These are phyloP conservation scores for Myotis davidii DNA, from an alignment of 2,113 vertebrate genomes.

Conservation along the genomic window DNA sequence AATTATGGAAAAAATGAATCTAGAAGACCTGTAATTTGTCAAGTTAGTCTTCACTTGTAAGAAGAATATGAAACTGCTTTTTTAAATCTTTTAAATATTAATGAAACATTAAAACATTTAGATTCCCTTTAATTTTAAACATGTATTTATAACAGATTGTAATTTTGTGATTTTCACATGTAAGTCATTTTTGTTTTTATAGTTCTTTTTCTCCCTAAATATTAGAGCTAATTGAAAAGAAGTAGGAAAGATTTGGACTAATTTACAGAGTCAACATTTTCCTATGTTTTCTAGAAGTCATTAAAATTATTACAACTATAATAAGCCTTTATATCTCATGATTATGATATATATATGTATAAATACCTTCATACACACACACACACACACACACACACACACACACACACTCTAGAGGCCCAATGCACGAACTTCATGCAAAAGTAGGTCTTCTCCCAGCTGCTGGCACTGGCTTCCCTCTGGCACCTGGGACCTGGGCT, in stretches of 20 bases:
- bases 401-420: too few relatives aligned
- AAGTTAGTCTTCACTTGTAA: conserved; percentile 54
- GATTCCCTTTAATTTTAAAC: conserved; percentile 55
- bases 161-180: conserved; percentile 62
- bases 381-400: too few relatives aligned
- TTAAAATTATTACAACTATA: conserved; percentile 59
- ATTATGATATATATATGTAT: not conserved
- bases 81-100: conserved; percentile 60
- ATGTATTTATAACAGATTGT: conserved; percentile 66
- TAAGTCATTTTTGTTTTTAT: conserved; percentile 56
- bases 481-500: too few relatives aligned
- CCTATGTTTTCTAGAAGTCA: conserved; percentile 31
- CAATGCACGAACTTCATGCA: too few relatives aligned
- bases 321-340: not conserved
- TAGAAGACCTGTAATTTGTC: conserved; percentile 56
- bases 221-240: conserved; percentile 27
- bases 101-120: conserved; percentile 65
- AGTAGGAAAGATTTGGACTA: not conserved
- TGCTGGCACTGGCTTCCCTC: too few relatives aligned
- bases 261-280: conserved; percentile 32
- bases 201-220: not conserved
- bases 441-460: too few relatives aligned
- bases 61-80: conserved; percentile 16
- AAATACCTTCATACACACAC: too few relatives aligned
- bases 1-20: conserved; percentile 60